Percentiles rank a stretch among this genome's conserved stretches.
These are phyloP conservation scores for Rallus crepitans DNA, from an alignment of 2,797 vertebrate species.

Conservation along the genomic window DNA sequence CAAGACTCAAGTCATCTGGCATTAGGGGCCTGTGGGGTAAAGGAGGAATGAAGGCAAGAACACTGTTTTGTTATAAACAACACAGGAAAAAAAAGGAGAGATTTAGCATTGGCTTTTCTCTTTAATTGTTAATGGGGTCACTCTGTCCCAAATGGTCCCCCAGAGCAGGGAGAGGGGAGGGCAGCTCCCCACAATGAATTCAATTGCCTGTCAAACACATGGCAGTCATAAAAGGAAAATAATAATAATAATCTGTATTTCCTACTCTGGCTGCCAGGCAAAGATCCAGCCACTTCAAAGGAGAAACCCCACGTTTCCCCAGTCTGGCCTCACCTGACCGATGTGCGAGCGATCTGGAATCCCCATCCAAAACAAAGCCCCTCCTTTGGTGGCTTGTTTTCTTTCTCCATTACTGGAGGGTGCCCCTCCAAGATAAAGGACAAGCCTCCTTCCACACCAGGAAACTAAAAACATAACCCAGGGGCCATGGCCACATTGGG, in stretches of 20 bases:
- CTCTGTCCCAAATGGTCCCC: conserved; percentile 30
- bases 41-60: conserved; percentile 39
- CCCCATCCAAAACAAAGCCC: conserved; percentile 54
- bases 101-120: conserved; percentile 29
- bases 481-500: fast-evolving
- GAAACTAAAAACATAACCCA: neutral
- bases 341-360: conserved; percentile 75
- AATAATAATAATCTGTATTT: conserved; percentile 71
- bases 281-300: conserved; percentile 80
- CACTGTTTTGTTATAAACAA: conserved; percentile 49
- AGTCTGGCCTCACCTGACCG: conserved; percentile 74
- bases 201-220: conserved; percentile 68
- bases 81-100: neutral
- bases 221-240: conserved; percentile 74
- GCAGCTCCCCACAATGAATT: conserved; percentile 54
- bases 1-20: conserved; percentile 35
- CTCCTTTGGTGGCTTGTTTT: conserved; percentile 44
- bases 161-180: conserved; percentile 7
- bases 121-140: conserved; percentile 55
- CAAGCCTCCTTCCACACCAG: neutral
- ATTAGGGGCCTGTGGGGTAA: neutral
- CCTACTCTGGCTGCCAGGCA: conserved; percentile 72
- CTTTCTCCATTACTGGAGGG: neutral
- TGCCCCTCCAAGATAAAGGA: conserved; percentile 31
- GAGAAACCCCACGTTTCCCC: conserved; percentile 19